These are phyloP conservation scores for Oncorhynchus masou DNA, from an alignment of 2,113 vertebrate species.

Conservation along the genomic window DNA sequence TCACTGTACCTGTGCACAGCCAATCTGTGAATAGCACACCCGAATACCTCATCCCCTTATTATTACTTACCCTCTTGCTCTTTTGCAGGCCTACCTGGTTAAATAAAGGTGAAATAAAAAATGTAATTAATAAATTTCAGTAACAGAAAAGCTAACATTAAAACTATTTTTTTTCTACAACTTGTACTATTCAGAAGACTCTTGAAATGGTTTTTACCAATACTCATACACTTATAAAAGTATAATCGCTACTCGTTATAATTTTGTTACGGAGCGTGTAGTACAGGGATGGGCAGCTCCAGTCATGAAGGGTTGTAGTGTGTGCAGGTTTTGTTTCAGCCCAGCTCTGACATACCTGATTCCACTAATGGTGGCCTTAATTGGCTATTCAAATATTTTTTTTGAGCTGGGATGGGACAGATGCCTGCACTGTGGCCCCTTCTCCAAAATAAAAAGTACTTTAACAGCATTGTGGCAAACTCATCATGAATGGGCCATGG, in stretches of 20 bases:
- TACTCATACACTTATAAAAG: not conserved
- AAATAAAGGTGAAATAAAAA: too few relatives aligned
- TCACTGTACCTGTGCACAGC: too few relatives aligned
- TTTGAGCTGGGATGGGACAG: not conserved
- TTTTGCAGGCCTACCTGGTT: too few relatives aligned
- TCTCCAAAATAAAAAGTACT: not conserved
- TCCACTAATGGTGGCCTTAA: not conserved
- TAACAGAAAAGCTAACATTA: slow-evolving; percentile 45
- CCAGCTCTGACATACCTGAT: not conserved
- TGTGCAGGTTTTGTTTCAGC: not conserved
- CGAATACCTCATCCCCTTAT: too few relatives aligned
- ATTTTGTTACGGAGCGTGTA: not conserved
- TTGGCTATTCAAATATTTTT: not conserved
- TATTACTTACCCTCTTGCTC: too few relatives aligned
- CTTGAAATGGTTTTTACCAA: slow-evolving; percentile 8
- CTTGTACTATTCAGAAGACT: slow-evolving; percentile 16
- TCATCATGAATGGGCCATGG: too few relatives aligned
- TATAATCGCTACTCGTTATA: not conserved
- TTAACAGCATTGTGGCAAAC: too few relatives aligned
- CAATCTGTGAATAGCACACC: too few relatives aligned
- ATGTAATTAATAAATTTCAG: not conserved
- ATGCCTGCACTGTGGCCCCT: not conserved
- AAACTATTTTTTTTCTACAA: slow-evolving; percentile 46
- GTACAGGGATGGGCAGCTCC: not conserved
- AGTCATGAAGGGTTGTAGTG: not conserved